A percentile compares a stretch with the other conserved stretches of the same genome.
These are phyloP conservation scores for Oscheius sp. DNA, from an alignment of 2,888 invertebrate genomes.

Conservation along the genomic window DNA sequence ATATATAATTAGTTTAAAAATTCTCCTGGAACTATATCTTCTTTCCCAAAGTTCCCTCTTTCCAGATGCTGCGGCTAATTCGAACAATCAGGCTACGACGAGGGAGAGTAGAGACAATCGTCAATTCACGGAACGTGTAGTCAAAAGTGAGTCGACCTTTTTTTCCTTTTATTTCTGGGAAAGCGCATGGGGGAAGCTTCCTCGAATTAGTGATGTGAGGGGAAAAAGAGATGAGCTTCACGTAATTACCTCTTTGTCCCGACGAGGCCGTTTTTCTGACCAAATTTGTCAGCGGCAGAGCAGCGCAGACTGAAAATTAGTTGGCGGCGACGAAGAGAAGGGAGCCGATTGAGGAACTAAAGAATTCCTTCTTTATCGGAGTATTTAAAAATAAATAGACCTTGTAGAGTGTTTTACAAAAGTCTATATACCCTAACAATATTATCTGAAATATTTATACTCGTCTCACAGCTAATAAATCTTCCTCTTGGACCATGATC, in stretches of 20 bases:
- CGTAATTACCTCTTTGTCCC: slow-evolving; percentile 23
- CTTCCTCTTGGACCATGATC: no score
- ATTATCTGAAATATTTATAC: no score
- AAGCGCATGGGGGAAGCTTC: not conserved
- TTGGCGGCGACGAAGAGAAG: slow-evolving; percentile 25
- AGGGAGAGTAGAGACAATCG: slow-evolving; percentile 36
- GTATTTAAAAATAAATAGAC: no score
- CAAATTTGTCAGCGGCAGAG: slow-evolving; percentile 15
- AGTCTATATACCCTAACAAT: no score
- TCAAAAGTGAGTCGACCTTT: slow-evolving; percentile 49
- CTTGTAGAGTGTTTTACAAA: no score
- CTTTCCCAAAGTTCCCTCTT: not conserved
- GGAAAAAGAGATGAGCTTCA: not conserved
- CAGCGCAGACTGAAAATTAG: not conserved
- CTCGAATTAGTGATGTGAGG: not conserved
- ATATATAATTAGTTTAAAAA: no score
- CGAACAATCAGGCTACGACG: slow-evolving; percentile 31
- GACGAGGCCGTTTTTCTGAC: slow-evolving; percentile 4
- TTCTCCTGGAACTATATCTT: no score
- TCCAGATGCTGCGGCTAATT: slow-evolving; percentile 45
- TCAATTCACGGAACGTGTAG: slow-evolving; percentile 53
- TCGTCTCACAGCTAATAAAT: no score
- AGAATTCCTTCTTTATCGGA: no score
- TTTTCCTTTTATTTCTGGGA: not conserved
- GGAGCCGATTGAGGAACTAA: slow-evolving; percentile 31